These are phyloP conservation scores for Myocastor coypus DNA, from an alignment of 2,113 vertebrate species.

Conservation along the genomic window DNA sequence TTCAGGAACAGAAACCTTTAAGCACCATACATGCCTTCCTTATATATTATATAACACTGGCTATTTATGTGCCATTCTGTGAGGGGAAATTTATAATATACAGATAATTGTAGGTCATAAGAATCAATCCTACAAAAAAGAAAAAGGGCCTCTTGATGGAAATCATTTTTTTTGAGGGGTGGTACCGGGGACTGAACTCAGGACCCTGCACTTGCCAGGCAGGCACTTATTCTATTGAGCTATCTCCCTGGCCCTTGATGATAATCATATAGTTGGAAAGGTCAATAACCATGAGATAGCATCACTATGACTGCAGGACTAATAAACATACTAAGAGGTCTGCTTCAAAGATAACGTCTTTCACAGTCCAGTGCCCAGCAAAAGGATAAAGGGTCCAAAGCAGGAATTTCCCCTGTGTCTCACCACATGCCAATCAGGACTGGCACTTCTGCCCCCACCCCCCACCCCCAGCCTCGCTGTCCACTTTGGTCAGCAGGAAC, in stretches of 20 bases:
- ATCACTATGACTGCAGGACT: conserved; percentile 32
- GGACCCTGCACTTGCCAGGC: no score
- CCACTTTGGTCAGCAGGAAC: background rate
- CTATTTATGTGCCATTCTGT: conserved; percentile 53
- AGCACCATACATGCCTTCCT: conserved; percentile 65
- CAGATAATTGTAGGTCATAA: conserved; percentile 65
- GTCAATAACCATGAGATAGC: conserved; percentile 57
- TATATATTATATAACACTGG: conserved; percentile 23
- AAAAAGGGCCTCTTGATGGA: background rate
- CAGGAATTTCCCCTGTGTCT: background rate
- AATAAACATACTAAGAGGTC: background rate
- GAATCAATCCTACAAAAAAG: conserved; percentile 74
- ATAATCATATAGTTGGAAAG: conserved; percentile 18
- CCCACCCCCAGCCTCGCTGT: background rate
- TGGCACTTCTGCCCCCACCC: background rate
- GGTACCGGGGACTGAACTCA: no score
- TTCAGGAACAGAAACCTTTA: conserved; percentile 76
- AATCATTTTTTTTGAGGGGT: background rate
- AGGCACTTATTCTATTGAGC: no score
- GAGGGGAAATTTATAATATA: conserved; percentile 73
- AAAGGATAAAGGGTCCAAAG: background rate
- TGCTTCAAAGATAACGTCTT: background rate
- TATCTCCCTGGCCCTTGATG: background rate
- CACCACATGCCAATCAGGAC: background rate
- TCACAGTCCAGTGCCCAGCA: background rate